Base-by-base conservation (phyloP, 37 sponge, comb jelly and placozoan species). In the Mnemiopsis leidyi region DNA sequence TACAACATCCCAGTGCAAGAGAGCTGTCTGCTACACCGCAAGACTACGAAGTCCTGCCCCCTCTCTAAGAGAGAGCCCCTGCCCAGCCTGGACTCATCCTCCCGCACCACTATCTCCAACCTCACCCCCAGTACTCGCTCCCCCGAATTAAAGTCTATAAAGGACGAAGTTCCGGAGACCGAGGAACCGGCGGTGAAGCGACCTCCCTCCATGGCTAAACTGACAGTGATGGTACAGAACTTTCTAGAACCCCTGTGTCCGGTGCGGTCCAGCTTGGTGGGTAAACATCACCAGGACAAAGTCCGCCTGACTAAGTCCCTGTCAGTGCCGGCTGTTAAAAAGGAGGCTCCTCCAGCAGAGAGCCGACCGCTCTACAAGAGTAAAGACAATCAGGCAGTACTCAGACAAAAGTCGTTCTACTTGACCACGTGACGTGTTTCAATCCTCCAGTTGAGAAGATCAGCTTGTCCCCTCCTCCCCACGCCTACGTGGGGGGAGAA, bases 401-500 rank as follows among this genome's bases (percentile, higher is more conserved):
- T 69, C 73, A 69, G 73, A 69, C 73, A 69, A 21, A 69, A 69
- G 73, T 69, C 73, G 2, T 69, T 69, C 73, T 69, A 69, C n/a
- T 25, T 69, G 73, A 69, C 73, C 73, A 69, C 73, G 28, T 69
- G 73, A 69, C 21, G 73, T 48, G 61, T 13, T 48, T 13, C 61
- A 48, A 48, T 48, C 13, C 61, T 48, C 61, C 61, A 18, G 9
- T 48, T 48, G 61, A 48, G 61, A 48, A 48, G 61, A 48, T 48
- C 61, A 13, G 61, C 61, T 48, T 13, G 9, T 13, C 13, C 61
- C 61, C 61, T 48, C 61, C 61, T 13, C 13, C 61, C 61, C 61
- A 13, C 61, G 61, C 61, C 61, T 13, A 5, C 61, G 61, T 48
- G 9, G 61, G 61, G 5, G 61, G 61, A 18, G 61, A 13, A 48